Base-by-base conservation (phyloP, 1,140 invertebrate species). In the Leptopilina clavipes region DNA sequence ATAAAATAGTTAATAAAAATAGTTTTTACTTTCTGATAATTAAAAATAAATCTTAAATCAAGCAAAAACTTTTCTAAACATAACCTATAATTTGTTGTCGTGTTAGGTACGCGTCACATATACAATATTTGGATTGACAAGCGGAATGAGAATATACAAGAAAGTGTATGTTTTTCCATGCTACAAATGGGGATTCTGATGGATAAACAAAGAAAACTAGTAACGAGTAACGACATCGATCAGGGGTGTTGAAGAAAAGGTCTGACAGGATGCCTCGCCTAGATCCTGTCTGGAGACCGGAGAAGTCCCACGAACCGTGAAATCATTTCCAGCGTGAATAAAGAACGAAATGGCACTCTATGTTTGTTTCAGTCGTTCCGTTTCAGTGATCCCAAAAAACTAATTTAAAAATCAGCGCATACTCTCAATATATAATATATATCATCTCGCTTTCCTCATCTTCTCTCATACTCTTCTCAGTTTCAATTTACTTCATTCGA, bases 221-320 rank as follows among this genome's bases (percentile, higher is more conserved):
- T 75, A 70, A 75, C 40, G 52, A 45, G 52, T 70, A 76, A 82
- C 59, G 72, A 76, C 70, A 70, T 73, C 31, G 44, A 76, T 14
- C 22, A 37, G 44, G n/a, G 3, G 25, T 48, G 71, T 45, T 22
- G 54, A 79, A 75, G 65, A 76, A 77, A 75, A 56, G 31, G 70
- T 25, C 7, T 70, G 79, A 81, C 86, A 89, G 87, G 86, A 87
- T 87, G 88, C 87, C 88, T 89, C 89, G 81, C 88, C 88, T 87
- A 89, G 85, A 89, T 89, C 88, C 88, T 89, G 86, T 88, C 84
- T 86, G 84, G 80, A 78, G 78, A 74, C 77, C 84, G 78, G 79
- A 72, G 77, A 80, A 84, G 78, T 82, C 85, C 83, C 85, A 45
- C 85, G 79, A 85, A 89, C 79, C 88, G 86, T 90, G 86, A 89